phyloP scores from a whole-genome alignment of 1,140 invertebrate species.

The Polypedilum pembai region DNA sequence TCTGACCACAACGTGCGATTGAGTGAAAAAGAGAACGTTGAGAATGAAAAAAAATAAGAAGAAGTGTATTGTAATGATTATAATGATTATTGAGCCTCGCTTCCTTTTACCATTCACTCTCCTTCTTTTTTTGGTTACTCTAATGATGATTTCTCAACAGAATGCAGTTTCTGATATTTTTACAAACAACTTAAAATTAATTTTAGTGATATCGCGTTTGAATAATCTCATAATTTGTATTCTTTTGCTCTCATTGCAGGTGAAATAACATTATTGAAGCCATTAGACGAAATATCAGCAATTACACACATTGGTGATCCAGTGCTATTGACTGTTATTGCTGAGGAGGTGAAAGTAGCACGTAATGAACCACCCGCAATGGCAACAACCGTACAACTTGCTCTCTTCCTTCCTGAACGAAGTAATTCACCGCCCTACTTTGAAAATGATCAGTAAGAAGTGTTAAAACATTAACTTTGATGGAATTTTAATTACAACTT shows the following conservation, averaged over 20 bases:
- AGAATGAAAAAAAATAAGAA: no score
- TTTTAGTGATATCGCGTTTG: neutral
- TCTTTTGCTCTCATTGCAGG: slow-evolving; percentile 46
- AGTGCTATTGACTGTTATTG: slow-evolving; percentile 70
- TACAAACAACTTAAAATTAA: neutral
- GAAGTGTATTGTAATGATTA: neutral
- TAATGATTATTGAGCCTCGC: slow-evolving; percentile 11
- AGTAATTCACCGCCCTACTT: slow-evolving; percentile 68
- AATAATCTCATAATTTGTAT: neutral
- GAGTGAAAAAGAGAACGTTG: no score
- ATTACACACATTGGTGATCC: slow-evolving; percentile 70
- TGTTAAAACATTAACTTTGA: slow-evolving; percentile 20
- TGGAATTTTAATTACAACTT: slow-evolving; percentile 22
- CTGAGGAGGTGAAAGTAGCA: slow-evolving; percentile 67
- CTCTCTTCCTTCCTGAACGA: slow-evolving; percentile 66
- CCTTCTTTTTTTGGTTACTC: neutral
- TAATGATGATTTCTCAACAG: neutral
- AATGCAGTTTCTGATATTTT: neutral
- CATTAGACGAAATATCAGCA: slow-evolving; percentile 65
- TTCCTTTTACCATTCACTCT: neutral
- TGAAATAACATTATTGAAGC: slow-evolving; percentile 62
- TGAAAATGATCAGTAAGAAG: slow-evolving; percentile 63
- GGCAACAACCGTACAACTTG: slow-evolving; percentile 67
- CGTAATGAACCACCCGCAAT: slow-evolving; percentile 64
- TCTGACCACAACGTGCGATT: no score